Conservation (phyloP, 2,888 invertebrate genomes). For the Meloe dianella region DNA sequence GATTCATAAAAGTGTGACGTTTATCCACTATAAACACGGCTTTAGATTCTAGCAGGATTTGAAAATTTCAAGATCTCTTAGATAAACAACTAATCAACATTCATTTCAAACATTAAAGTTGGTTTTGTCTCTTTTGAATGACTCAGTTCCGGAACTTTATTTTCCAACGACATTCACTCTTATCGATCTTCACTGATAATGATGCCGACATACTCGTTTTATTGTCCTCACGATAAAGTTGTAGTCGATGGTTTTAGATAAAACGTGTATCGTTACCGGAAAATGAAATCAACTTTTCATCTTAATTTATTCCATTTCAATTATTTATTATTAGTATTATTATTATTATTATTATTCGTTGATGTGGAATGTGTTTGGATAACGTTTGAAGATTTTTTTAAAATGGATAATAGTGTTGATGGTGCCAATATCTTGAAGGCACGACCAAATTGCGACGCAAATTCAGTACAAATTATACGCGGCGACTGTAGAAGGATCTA, state of each 20-base stretch:
- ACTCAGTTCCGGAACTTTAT: background rate
- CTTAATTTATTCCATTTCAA: too few species aligned
- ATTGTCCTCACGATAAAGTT: constrained; percentile 10
- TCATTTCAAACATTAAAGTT: too few species aligned
- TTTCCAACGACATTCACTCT: background rate
- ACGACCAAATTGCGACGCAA: constrained; percentile 20
- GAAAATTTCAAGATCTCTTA: too few species aligned
- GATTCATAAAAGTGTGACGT: too few species aligned
- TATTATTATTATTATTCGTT: constrained; percentile 12
- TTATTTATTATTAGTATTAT: constrained; percentile 13
- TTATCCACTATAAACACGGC: too few species aligned
- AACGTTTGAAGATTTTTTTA: constrained; percentile 21
- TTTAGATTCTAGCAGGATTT: too few species aligned
- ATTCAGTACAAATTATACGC: constrained; percentile 24
- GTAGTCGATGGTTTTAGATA: constrained; percentile 13
- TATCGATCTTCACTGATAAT: constrained; percentile 13
- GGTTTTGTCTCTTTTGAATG: background rate
- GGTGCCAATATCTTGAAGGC: constrained; percentile 30
- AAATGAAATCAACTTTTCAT: constrained; percentile 6
- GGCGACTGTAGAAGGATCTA: constrained; percentile 29
- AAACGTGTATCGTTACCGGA: background rate
- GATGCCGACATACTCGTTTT: background rate
- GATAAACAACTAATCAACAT: too few species aligned
- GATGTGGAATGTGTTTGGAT: constrained; percentile 24
- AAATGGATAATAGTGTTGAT: constrained; percentile 19